Percentiles rank a stretch among this genome's conserved stretches.
Conservation (phyloP, 1,140 invertebrate genomes). For the Bilobella aurantiaca region DNA sequence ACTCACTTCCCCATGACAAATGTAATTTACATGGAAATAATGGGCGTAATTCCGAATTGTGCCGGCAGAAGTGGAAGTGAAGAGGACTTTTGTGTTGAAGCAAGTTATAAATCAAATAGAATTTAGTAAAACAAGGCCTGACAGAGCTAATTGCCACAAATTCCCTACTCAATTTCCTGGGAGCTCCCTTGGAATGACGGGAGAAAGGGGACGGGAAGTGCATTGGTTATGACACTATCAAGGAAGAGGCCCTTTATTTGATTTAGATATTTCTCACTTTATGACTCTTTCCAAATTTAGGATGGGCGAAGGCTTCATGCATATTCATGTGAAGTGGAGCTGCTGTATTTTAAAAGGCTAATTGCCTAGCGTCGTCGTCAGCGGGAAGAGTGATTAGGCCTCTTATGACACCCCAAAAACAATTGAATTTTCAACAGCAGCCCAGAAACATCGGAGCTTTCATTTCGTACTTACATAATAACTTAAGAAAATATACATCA, state of each 20-base stretch:
- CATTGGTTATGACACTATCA: too few species aligned
- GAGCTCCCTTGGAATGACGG: too few species aligned
- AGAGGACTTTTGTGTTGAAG: too few species aligned
- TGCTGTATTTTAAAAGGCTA: background rate
- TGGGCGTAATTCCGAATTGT: background rate
- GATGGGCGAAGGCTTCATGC: background rate
- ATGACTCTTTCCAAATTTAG: background rate
- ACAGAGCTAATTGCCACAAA: constrained; percentile 34
- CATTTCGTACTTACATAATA: too few species aligned
- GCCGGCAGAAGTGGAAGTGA: background rate
- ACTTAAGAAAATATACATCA: too few species aligned
- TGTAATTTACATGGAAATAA: background rate
- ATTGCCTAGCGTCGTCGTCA: background rate
- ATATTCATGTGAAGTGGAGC: background rate
- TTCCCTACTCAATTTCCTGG: constrained; percentile 23
- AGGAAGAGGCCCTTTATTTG: background rate
- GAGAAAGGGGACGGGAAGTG: too few species aligned
- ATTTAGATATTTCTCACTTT: constrained; percentile 1
- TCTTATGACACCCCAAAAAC: constrained; percentile 3
- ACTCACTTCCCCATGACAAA: background rate
- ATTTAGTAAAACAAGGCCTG: constrained; percentile 32
- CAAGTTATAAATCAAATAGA: constrained; percentile 29
- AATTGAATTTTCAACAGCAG: too few species aligned
- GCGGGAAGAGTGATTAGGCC: constrained; percentile 3
- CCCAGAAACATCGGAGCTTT: too few species aligned